phyloP scores from a whole-genome alignment of 2,797 vertebrate species.

The Microctenopoma stevenorrisi region DNA sequence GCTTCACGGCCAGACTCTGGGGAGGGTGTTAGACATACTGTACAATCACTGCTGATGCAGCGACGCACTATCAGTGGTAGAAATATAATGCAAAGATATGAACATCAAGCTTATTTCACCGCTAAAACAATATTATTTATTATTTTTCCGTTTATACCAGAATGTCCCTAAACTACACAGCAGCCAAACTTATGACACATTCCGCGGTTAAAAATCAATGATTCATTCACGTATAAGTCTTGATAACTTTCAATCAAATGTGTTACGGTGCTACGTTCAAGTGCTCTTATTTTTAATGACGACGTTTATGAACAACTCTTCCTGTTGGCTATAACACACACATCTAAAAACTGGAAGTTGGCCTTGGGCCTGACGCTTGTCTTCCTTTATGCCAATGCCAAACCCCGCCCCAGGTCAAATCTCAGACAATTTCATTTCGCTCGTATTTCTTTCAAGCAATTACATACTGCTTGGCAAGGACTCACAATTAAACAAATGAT shows the following conservation, averaged over 20 bases:
- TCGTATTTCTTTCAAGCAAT: constrained; percentile 75
- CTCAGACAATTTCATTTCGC: constrained; percentile 63
- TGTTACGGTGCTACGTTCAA: constrained; percentile 8
- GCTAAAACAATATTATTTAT: constrained; percentile 25
- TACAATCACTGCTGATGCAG: constrained; percentile 45
- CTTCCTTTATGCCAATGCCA: constrained; percentile 46
- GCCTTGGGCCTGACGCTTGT: constrained; percentile 56
- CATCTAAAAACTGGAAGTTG: constrained; percentile 57
- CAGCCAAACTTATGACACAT: constrained; percentile 8
- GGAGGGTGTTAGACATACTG: constrained; percentile 40
- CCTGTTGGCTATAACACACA: constrained; percentile 30
- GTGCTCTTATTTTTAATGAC: constrained; percentile 14
- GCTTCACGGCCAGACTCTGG: constrained; percentile 40
- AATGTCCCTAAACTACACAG: constrained; percentile 25
- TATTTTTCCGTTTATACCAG: constrained; percentile 2
- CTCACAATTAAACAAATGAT: constrained; percentile 84
- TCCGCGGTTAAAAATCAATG: constrained; percentile 20
- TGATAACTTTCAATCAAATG: neutral
- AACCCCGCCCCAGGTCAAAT: constrained; percentile 50
- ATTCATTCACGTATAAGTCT: constrained; percentile 9
- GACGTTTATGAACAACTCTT: constrained; percentile 20
- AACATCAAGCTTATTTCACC: constrained; percentile 35
- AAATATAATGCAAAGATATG: constrained; percentile 40
- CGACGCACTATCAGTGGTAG: constrained; percentile 40
- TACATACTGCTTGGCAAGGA: constrained; percentile 79